A percentile compares a stretch with the other conserved stretches of the same genome.
These are phyloP conservation scores for Agriopis aurantiaria DNA, from an alignment of 2,888 invertebrate genomes.

Conservation along the genomic window DNA sequence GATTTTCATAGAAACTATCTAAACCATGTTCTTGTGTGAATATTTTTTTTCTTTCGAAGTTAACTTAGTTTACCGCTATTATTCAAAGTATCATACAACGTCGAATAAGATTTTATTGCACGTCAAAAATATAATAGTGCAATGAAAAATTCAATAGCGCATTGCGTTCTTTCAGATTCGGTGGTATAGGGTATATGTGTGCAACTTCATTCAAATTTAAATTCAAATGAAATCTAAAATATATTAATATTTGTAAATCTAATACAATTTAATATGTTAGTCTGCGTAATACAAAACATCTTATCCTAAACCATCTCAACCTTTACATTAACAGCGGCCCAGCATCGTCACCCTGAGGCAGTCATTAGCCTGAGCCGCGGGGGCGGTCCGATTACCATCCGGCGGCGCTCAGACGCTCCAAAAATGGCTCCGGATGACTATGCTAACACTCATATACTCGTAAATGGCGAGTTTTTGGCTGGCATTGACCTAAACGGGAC, in stretches of 20 bases:
- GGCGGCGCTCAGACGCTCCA: conserved; percentile 66
- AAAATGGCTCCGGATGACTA: conserved; percentile 75
- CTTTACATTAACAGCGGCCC: conserved; percentile 59
- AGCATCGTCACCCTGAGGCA: conserved; percentile 70
- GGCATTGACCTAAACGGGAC: conserved; percentile 74
- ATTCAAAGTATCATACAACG: neutral
- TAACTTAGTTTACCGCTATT: neutral
- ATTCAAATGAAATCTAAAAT: neutral
- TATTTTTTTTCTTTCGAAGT: neutral
- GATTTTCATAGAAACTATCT: neutral
- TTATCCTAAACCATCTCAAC: conserved; percentile 22
- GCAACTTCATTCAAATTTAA: too few species aligned
- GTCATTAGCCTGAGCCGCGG: conserved; percentile 64
- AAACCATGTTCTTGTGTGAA: too few species aligned
- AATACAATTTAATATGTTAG: neutral
- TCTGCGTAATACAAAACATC: neutral
- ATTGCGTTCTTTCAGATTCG: too few species aligned
- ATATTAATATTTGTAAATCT: neutral
- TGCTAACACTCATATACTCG: conserved; percentile 54
- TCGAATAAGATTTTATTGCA: too few species aligned
- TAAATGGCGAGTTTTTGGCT: conserved; percentile 55
- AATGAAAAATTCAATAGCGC: too few species aligned
- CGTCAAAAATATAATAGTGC: too few species aligned
- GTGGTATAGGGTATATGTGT: too few species aligned
- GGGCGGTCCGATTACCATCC: conserved; percentile 65